Evolutionary conservation across 2,888 invertebrate genomes (phyloP).

Genomic region (Sycophila texana): DNA sequence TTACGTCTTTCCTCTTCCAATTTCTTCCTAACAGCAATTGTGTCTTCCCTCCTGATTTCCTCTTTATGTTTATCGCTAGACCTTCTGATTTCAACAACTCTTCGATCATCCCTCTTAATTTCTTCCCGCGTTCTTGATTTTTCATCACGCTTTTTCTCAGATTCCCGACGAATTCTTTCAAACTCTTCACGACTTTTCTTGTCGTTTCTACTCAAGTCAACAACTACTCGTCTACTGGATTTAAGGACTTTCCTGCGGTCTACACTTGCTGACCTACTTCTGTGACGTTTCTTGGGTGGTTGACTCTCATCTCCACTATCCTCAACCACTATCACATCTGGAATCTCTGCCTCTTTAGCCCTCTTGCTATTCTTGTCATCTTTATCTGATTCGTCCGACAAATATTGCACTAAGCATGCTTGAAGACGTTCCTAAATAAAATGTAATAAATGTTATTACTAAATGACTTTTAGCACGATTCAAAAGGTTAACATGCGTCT

Average conservation of each 20-base stretch:
- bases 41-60: conserved; percentile 75
- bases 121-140: conserved; percentile 75
- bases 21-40: conserved; percentile 60
- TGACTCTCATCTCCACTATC: conserved; percentile 79
- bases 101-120: conserved; percentile 73
- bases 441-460: not conserved
- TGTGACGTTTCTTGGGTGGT: conserved; percentile 74
- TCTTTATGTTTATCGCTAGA: conserved; percentile 71
- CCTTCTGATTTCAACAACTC: conserved; percentile 3
- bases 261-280: conserved; percentile 70
- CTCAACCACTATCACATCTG: conserved; percentile 81
- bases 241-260: conserved; percentile 68
- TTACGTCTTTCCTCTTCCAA: conserved; percentile 72
- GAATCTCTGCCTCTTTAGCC: conserved; percentile 60
- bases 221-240: conserved; percentile 71
- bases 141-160: conserved; percentile 69
- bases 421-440: conserved; percentile 79
- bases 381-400: conserved; percentile 82
- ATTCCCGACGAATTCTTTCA: conserved; percentile 65
- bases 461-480: not conserved
- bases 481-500: not conserved
- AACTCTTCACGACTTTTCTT: conserved; percentile 64
- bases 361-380: conserved; percentile 73
- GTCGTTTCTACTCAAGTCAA: conserved; percentile 70
- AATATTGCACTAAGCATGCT: conserved; percentile 86